Percentiles rank a stretch among this genome's conserved stretches.
Conservation (phyloP, 64 coral and sea anemone genomes). For the Dendrophyllia cribrosa region DNA sequence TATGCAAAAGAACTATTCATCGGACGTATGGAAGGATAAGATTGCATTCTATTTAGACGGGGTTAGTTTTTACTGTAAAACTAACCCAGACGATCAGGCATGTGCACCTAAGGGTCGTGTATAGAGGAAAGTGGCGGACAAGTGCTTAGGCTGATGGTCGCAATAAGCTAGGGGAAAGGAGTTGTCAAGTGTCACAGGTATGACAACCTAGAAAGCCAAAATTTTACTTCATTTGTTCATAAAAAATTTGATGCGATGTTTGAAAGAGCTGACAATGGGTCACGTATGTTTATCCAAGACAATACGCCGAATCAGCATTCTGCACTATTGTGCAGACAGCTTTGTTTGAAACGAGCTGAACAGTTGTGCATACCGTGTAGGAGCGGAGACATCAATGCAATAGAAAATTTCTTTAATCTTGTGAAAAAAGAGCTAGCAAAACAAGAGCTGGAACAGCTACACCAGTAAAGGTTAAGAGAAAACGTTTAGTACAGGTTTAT, state of each 20-base stretch:
- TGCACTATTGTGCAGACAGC: too few species aligned
- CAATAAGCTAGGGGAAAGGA: slow-evolving; percentile 20
- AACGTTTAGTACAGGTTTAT: too few species aligned
- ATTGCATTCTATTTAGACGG: slow-evolving; percentile 38
- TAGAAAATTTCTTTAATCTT: slow-evolving; percentile 40
- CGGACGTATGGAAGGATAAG: too few species aligned
- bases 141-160: slow-evolving; percentile 22
- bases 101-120: slow-evolving; percentile 41
- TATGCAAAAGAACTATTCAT: too few species aligned
- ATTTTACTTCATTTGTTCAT: not conserved
- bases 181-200: slow-evolving; percentile 42
- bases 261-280: not conserved
- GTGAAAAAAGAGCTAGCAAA: not conserved
- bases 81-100: slow-evolving; percentile 55
- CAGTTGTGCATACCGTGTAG: slow-evolving; percentile 3
- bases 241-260: not conserved
- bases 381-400: not conserved
- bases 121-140: slow-evolving; percentile 32
- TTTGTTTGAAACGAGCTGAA: not conserved
- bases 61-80: slow-evolving; percentile 10
- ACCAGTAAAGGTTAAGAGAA: too few species aligned
- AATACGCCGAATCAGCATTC: not conserved
- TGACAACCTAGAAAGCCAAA: slow-evolving; percentile 13
- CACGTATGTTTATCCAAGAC: not conserved
- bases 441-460: not conserved